Conservation (phyloP, 2,797 vertebrate genomes). For the Paratrypauchen microcephalus region DNA sequence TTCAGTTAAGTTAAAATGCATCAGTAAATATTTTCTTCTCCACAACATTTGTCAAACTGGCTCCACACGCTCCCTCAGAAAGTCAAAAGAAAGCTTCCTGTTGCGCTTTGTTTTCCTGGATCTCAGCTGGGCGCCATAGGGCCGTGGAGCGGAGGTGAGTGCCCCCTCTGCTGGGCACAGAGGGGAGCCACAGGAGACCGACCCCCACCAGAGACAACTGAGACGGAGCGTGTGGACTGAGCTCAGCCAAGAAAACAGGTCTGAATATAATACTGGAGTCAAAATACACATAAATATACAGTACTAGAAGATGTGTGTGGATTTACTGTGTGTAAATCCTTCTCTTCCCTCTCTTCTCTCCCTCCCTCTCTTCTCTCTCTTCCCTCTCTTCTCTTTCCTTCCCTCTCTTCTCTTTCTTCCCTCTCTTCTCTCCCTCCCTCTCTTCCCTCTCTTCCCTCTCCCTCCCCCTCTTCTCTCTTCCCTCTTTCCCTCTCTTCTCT, state of each 20-base stretch:
- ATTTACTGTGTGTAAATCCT: no score
- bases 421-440: no score
- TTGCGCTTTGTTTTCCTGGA: not conserved
- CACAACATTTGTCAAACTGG: constrained; percentile 14
- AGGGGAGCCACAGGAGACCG: constrained; percentile 37
- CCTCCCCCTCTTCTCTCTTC: no score
- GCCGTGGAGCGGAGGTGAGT: constrained; percentile 50
- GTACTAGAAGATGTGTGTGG: no score
- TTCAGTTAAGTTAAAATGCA: no score
- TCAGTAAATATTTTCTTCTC: not conserved
- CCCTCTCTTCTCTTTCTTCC: no score
- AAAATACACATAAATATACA: no score
- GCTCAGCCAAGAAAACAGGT: not conserved
- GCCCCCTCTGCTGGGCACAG: constrained; percentile 69
- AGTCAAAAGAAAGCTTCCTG: constrained; percentile 7
- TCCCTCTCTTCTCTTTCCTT: no score
- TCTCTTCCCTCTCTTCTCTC: no score
- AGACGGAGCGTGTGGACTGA: constrained; percentile 2
- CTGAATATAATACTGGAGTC: not conserved
- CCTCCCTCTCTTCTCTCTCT: no score
- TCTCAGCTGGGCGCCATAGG: constrained; percentile 8
- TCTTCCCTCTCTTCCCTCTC: no score
- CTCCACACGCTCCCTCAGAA: constrained; percentile 6
- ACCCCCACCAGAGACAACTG: constrained; percentile 10
- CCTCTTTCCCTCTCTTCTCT: no score